These are phyloP conservation scores for Timema cristinae DNA, from an alignment of 2,888 invertebrate species.

Conservation along the genomic window DNA sequence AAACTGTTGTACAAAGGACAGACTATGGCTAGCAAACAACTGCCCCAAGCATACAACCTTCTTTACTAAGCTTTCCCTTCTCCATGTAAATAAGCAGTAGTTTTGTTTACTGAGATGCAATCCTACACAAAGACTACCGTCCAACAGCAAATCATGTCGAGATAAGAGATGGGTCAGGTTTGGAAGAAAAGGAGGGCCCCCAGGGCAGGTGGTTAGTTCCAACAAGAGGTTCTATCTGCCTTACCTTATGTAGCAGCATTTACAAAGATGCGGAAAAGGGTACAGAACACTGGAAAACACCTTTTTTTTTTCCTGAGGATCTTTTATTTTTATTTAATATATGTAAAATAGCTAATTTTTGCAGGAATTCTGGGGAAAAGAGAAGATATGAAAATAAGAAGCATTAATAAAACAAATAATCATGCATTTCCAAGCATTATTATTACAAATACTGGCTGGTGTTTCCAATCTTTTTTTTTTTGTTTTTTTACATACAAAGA, in stretches of 20 bases:
- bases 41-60: constrained; percentile 17
- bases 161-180: background rate
- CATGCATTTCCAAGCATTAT: constrained; percentile 85
- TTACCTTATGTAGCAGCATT: constrained; percentile 27
- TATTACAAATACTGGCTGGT: constrained; percentile 75
- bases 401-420: constrained; percentile 74
- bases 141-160: background rate
- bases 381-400: constrained; percentile 44
- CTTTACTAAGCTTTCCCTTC: constrained; percentile 23
- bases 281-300: constrained; percentile 26
- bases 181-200: constrained; percentile 1
- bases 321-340: background rate
- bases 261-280: constrained; percentile 27
- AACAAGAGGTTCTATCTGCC: constrained; percentile 27
- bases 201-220: constrained; percentile 22
- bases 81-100: constrained; percentile 21
- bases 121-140: constrained; percentile 26
- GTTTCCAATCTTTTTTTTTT: constrained; percentile 36
- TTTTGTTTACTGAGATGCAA: constrained; percentile 25
- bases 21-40: constrained; percentile 14
- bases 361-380: constrained; percentile 35
- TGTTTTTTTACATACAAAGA: constrained; percentile 49
- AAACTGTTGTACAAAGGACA: too few species aligned
- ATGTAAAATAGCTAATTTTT: constrained; percentile 26
- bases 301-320: constrained; percentile 17